phyloP scores from a whole-genome alignment of 1,140 invertebrate genomes.

The Zophobas morio region DNA sequence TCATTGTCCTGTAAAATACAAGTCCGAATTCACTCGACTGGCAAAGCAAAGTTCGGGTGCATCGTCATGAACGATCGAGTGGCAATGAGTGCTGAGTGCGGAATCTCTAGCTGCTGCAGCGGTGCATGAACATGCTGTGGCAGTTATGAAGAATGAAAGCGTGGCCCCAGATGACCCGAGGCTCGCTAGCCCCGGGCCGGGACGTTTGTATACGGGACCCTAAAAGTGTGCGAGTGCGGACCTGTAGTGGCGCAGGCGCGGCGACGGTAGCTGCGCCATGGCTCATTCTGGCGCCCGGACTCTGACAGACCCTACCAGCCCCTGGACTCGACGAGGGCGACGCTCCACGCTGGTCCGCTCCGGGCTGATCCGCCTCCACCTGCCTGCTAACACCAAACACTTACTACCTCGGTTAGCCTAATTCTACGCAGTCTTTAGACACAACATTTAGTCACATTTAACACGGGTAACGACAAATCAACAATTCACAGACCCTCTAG shows the following conservation, averaged over 20 bases:
- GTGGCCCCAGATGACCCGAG: constrained; percentile 48
- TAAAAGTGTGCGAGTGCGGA: constrained; percentile 63
- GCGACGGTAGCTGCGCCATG: constrained; percentile 77
- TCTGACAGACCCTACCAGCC: constrained; percentile 51
- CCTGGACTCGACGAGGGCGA: constrained; percentile 51
- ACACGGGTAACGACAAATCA: background rate
- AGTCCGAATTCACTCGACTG: constrained; percentile 29
- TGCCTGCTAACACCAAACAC: constrained; percentile 63
- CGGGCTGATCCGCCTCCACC: constrained; percentile 47
- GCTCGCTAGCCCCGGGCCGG: constrained; percentile 40
- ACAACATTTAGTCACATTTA: constrained; percentile 16
- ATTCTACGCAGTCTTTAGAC: constrained; percentile 26
- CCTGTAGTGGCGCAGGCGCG: constrained; percentile 78
- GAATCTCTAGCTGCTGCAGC: constrained; percentile 20
- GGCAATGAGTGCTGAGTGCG: constrained; percentile 38
- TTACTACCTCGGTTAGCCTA: constrained; percentile 49
- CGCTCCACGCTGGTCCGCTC: constrained; percentile 44
- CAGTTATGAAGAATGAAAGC: constrained; percentile 36
- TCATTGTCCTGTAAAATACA: constrained; percentile 83
- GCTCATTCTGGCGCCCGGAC: constrained; percentile 69
- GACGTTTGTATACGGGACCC: constrained; percentile 39
- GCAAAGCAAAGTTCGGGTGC: constrained; percentile 19
- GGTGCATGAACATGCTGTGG: constrained; percentile 48
- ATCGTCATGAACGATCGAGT: constrained; percentile 14
- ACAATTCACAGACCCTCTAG: background rate